phyloP scores from a whole-genome alignment of 2,888 invertebrate species.

The Phorcus lineatus region DNA sequence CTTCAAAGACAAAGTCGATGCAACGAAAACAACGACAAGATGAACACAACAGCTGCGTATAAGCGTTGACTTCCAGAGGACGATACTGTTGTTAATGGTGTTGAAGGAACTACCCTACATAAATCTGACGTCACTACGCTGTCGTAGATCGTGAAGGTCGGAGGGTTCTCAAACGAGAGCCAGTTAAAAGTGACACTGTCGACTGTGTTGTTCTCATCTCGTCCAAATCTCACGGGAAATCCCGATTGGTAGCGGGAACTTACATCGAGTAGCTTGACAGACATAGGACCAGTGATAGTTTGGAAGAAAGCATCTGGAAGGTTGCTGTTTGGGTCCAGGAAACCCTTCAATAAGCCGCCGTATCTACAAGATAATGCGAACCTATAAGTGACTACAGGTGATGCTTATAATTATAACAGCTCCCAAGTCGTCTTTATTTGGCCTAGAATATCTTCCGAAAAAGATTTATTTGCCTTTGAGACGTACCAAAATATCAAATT shows the following conservation, averaged over 20 bases:
- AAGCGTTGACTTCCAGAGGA: not conserved
- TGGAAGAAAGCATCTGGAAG: not conserved
- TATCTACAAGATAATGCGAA: not conserved
- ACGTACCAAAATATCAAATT: no score
- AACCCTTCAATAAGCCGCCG: not conserved
- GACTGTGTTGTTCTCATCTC: not conserved
- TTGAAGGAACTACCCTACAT: not conserved
- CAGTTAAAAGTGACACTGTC: not conserved
- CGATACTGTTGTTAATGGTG: not conserved
- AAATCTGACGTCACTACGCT: not conserved
- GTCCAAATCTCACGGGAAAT: not conserved
- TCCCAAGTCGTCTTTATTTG: not conserved
- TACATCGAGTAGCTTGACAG: not conserved
- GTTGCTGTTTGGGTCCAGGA: not conserved
- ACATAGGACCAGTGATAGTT: not conserved
- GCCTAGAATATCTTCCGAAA: no score
- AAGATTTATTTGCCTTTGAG: no score
- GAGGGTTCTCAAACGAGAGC: not conserved
- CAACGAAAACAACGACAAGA: not conserved
- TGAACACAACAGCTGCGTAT: not conserved
- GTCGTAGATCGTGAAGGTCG: not conserved
- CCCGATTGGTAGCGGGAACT: not conserved
- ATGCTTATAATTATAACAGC: not conserved
- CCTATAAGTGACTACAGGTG: not conserved
- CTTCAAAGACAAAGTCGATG: no score